Percentiles rank a stretch among this genome's conserved stretches.
These are phyloP conservation scores for Ochropacha duplaris DNA, from an alignment of 2,888 invertebrate genomes.

Conservation along the genomic window DNA sequence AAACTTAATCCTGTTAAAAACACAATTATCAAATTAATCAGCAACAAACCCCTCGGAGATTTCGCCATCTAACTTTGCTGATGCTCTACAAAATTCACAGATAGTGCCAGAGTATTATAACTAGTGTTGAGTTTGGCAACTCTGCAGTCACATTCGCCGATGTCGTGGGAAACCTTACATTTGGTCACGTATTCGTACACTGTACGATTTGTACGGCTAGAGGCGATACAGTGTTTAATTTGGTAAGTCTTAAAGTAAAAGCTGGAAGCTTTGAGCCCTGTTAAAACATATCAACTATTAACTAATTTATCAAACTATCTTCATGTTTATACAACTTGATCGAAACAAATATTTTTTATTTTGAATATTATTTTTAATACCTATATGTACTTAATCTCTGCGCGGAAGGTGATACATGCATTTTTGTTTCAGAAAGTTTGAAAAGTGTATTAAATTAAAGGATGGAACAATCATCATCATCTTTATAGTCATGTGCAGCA, in stretches of 20 bases:
- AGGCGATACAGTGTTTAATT: slow-evolving; percentile 46
- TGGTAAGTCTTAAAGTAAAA: slow-evolving; percentile 15
- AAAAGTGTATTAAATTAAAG: no score
- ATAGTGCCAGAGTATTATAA: neutral
- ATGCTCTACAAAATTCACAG: neutral
- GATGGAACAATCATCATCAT: no score
- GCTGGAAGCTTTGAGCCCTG: no score
- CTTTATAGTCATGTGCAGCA: no score
- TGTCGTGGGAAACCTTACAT: slow-evolving; percentile 27
- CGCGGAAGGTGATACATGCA: no score
- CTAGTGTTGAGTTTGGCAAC: neutral
- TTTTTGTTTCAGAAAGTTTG: no score
- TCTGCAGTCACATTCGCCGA: slow-evolving; percentile 7
- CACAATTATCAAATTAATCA: neutral
- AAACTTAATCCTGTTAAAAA: neutral
- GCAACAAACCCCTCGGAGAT: neutral
- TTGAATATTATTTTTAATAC: no score
- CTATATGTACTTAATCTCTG: no score
- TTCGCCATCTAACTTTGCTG: neutral
- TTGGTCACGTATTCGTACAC: slow-evolving; percentile 42
- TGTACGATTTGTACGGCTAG: slow-evolving; percentile 33
- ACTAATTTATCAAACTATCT: no score
- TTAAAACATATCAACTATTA: no score
- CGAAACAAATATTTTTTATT: no score
- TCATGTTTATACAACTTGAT: no score